These are phyloP conservation scores for Tautogolabrus adspersus DNA, from an alignment of 2,113 vertebrate species.

Conservation along the genomic window DNA sequence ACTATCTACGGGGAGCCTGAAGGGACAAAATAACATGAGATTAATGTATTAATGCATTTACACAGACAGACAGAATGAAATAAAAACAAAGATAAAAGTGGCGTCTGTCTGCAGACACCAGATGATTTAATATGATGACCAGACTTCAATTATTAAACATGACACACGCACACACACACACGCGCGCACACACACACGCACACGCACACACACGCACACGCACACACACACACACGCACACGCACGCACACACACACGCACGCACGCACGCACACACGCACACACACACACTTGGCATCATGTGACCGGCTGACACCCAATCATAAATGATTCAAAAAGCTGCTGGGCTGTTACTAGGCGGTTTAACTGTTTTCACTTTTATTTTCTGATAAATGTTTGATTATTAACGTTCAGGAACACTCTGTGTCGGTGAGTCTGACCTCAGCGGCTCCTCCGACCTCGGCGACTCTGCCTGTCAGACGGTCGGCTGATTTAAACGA, in stretches of 20 bases:
- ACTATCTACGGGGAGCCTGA: no score
- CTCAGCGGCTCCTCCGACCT: background rate
- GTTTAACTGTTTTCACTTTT: slow-evolving; percentile 7
- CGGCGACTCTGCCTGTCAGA: no score
- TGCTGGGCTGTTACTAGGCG: slow-evolving; percentile 58
- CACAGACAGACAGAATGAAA: background rate
- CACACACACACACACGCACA: no score
- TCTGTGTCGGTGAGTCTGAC: background rate
- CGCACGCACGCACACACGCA: no score
- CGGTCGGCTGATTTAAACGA: slow-evolving; percentile 12
- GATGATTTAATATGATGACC: slow-evolving; percentile 20
- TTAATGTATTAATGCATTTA: no score
- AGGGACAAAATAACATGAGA: no score
- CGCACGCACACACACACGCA: no score
- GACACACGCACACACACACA: background rate
- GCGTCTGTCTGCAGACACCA: background rate
- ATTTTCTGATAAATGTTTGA: background rate
- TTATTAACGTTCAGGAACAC: no score
- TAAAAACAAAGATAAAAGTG: background rate
- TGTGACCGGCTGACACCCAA: slow-evolving; percentile 58
- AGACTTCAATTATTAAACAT: slow-evolving; percentile 58
- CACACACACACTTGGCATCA: background rate
- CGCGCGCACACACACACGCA: background rate
- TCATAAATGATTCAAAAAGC: slow-evolving; percentile 71
- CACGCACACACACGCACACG: no score